Evolutionary conservation across 1,140 invertebrate genomes (phyloP), one percentile per base, ranked within the genome.

Genomic region (Branchinecta lindahli): DNA sequence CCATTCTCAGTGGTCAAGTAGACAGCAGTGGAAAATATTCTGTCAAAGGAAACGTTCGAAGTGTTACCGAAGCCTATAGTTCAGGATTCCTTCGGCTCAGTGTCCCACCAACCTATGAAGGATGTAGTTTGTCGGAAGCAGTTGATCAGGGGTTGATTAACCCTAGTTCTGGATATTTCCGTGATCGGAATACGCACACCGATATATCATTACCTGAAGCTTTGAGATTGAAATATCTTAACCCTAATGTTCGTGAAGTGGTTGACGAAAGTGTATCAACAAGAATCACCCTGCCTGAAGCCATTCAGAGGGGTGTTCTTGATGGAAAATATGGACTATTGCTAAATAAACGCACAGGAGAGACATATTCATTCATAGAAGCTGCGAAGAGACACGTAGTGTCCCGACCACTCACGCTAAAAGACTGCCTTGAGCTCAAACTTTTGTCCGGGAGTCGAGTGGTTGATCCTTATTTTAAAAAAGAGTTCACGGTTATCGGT

Each of bases 401-500:
- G 71, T 83, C 87, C 21, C 93, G 91, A 81, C 94, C 94, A 0
- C 85, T 93, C 80, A 92, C 91, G 8, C 81, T 98, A 8, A 91
- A 93, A 80, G 92, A 96, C 74, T 86, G 88, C 71, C 84, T 85
- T 74, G 90, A 94, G 77, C 82, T 88, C 73, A 87, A 89, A 73
- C 80, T 94, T 68, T 83, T 94, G 73, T 88, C 91, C 75, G 85
- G 88, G 68, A 83, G 85, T 71, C 87, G 88, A 68, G 88, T 97
- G 70, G 82, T 85, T 44, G 92, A 94, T 75, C 88, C 90, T 2
- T 83, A 87, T 67, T 88, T 89, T 73, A 85, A 85, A 71, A 80
- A 83, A 8, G 87, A 87, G 74, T 79, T 93, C 21, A 86, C 87
- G 70, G 86, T 97, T 71, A 79, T 90, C 67, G 88, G 95, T 79